Evolutionary conservation across 1,140 invertebrate species (phyloP).

Genomic region (Radopholus similis): DNA sequence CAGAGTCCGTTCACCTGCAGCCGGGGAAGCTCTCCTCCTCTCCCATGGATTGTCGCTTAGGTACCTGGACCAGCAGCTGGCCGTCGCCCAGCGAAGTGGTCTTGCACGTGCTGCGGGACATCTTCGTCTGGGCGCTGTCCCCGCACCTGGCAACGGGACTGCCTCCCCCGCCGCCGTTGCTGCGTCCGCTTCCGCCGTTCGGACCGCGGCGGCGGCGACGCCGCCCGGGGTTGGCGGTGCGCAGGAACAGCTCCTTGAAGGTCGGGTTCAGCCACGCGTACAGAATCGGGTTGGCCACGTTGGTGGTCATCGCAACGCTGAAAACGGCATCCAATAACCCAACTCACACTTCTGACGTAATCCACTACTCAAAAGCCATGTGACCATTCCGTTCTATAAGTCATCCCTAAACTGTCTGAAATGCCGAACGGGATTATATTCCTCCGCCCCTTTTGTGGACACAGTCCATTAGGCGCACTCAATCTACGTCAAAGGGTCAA

Average conservation of each 20-base stretch:
- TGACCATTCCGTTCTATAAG: too few species aligned
- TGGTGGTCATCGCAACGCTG: slow-evolving; percentile 78
- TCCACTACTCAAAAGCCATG: too few species aligned
- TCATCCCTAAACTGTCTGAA: too few species aligned
- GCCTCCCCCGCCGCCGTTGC: neutral
- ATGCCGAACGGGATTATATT: neutral
- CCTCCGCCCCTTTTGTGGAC: too few species aligned
- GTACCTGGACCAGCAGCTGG: neutral
- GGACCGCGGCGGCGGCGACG: neutral
- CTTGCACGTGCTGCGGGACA: neutral
- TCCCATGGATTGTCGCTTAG: too few species aligned
- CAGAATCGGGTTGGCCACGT: slow-evolving; percentile 87
- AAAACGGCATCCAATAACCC: slow-evolving; percentile 20
- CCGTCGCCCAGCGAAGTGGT: neutral
- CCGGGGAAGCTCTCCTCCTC: too few species aligned
- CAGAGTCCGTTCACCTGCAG: too few species aligned
- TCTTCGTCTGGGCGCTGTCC: neutral
- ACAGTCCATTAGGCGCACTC: too few species aligned
- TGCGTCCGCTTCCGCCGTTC: neutral
- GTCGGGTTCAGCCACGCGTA: slow-evolving; percentile 88
- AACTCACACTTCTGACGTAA: too few species aligned
- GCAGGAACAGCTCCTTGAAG: slow-evolving; percentile 42
- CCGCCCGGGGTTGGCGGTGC: neutral
- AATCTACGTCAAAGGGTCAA: too few species aligned
- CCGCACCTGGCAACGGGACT: neutral